These are phyloP conservation scores for Lamprologus ornatipinnis DNA, from an alignment of 2,113 vertebrate species.

Conservation along the genomic window DNA sequence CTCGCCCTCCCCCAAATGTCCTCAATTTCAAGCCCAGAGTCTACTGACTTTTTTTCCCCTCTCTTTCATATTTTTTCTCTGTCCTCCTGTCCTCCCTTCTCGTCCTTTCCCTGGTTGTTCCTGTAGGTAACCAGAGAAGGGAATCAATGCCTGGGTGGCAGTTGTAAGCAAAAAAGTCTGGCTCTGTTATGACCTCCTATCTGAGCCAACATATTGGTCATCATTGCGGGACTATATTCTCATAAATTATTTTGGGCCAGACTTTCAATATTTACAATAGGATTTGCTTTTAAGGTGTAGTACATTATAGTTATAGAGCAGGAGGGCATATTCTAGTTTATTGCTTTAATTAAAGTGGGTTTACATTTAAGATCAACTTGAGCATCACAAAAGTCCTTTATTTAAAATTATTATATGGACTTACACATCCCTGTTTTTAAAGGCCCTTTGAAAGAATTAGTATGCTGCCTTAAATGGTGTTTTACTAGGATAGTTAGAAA, in stretches of 20 bases:
- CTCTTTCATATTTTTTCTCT: neutral
- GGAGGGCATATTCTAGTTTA: neutral
- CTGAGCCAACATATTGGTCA: neutral
- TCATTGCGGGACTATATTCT: neutral
- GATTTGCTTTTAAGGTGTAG: neutral
- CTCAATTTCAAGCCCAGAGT: neutral
- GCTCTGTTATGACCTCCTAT: neutral
- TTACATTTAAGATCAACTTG: neutral
- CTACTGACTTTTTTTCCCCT: neutral
- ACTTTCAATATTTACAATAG: neutral
- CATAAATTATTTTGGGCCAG: neutral
- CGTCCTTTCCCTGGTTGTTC: neutral
- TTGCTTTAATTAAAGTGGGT: neutral
- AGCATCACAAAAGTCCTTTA: neutral
- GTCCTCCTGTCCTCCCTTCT: neutral
- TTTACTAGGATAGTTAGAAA: neutral
- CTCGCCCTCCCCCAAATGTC: neutral
- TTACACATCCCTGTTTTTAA: neutral
- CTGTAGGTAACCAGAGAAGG: neutral
- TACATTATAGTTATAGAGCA: neutral
- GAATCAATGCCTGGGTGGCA: neutral
- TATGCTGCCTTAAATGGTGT: neutral
- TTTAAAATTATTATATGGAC: neutral
- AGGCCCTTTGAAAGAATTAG: neutral
- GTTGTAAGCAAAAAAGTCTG: neutral